These are phyloP conservation scores for Caiman crocodilus DNA, from an alignment of 2,797 vertebrate genomes.

Conservation along the genomic window DNA sequence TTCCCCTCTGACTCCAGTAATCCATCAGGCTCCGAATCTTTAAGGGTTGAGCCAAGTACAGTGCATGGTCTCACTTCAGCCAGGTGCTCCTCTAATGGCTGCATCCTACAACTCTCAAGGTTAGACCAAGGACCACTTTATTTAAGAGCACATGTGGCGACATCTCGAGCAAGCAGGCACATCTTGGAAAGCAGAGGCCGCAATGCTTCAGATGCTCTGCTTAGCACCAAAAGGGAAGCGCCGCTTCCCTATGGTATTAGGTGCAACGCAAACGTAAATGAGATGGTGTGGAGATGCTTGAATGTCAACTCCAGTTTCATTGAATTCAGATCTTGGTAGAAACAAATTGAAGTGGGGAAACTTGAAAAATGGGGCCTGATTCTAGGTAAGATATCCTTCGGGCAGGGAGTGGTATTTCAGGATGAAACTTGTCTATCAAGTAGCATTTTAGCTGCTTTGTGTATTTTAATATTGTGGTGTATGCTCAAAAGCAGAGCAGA, in stretches of 20 bases:
- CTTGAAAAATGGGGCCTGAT: neutral
- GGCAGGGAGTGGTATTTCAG: too few relatives aligned
- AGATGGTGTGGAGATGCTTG: neutral
- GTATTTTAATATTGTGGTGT: neutral
- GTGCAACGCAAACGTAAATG: neutral
- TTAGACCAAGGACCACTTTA: too few relatives aligned
- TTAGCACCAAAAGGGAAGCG: neutral
- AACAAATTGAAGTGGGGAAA: too few relatives aligned
- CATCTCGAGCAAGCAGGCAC: too few relatives aligned
- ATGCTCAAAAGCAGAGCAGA: too few relatives aligned
- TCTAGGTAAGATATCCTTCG: too few relatives aligned
- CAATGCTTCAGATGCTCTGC: neutral
- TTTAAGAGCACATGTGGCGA: too few relatives aligned
- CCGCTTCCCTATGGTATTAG: neutral
- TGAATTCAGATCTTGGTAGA: too few relatives aligned
- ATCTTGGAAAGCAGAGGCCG: too few relatives aligned
- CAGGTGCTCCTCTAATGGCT: too few relatives aligned
- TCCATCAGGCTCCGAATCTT: accelerated
- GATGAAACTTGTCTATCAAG: neutral
- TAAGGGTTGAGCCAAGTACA: neutral
- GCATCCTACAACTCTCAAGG: too few relatives aligned
- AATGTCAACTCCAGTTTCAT: too few relatives aligned
- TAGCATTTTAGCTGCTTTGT: neutral
- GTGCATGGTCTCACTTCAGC: neutral
- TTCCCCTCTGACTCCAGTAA: neutral